A percentile compares a stretch with the other conserved stretches of the same genome.
Conservation (phyloP, 2,797 vertebrate genomes). For the Enteromius radiatus region DNA sequence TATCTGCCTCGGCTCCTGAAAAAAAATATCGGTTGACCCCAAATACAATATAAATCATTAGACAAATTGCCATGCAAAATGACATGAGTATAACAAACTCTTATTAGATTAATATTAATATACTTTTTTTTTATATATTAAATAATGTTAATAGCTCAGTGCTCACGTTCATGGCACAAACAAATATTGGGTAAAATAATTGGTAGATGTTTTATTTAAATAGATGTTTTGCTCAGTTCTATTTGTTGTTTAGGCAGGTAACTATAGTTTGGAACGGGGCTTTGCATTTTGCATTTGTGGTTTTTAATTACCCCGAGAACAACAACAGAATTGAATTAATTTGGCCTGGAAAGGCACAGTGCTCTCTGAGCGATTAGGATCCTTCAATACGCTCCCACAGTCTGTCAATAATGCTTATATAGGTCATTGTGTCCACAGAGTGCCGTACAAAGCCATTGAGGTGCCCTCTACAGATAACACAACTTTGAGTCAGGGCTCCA, state of each 20-base stretch:
- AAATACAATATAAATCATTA: not conserved
- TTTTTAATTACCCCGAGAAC: slow-evolving; percentile 23
- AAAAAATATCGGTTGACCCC: not conserved
- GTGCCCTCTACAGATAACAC: slow-evolving; percentile 32
- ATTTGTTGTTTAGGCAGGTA: not conserved
- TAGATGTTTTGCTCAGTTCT: not conserved
- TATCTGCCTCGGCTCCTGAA: not conserved
- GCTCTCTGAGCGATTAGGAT: slow-evolving; percentile 34
- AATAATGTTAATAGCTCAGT: not conserved
- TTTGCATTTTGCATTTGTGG: slow-evolving; percentile 16
- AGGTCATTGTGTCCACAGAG: slow-evolving; percentile 52
- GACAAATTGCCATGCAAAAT: not conserved
- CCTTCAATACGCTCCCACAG: slow-evolving; percentile 35
- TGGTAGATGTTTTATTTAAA: not conserved
- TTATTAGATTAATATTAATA: not conserved
- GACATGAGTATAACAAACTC: not conserved
- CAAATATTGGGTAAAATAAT: not conserved
- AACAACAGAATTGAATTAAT: slow-evolving; percentile 12
- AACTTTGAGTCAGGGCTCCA: slow-evolving; percentile 41
- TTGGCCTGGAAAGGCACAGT: slow-evolving; percentile 20
- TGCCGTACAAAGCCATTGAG: slow-evolving; percentile 32
- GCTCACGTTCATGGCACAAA: not conserved
- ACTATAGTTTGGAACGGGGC: not conserved
- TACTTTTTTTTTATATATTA: not conserved
- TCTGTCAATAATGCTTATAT: slow-evolving; percentile 38